Evolutionary conservation across 2,113 vertebrate genomes (phyloP).

Genomic region (Dunckerocampus dactyliophorus): DNA sequence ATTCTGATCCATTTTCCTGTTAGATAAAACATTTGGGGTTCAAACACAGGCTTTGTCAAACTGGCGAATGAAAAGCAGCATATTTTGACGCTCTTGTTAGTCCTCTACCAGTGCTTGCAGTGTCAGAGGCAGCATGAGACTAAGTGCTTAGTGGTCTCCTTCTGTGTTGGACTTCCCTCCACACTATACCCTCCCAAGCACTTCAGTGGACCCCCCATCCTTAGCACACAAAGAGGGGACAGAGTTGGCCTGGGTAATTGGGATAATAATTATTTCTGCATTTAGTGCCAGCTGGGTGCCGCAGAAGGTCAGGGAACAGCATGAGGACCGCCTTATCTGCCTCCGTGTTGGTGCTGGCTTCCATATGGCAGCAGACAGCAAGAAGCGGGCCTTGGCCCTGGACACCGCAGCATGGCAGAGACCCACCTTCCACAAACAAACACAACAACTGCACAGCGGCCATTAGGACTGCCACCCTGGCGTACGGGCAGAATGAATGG

Average conservation of each 20-base stretch:
- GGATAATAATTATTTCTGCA: constrained; percentile 73
- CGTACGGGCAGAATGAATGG: constrained; percentile 26
- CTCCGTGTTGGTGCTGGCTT: constrained; percentile 59
- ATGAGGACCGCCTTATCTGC: constrained; percentile 64
- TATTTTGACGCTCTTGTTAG: constrained; percentile 15
- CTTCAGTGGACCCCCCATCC: constrained; percentile 29
- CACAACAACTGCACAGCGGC: constrained; percentile 30
- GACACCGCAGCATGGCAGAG: constrained; percentile 58
- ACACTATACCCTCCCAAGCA: constrained; percentile 24
- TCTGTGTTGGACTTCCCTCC: constrained; percentile 39
- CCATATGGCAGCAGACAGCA: constrained; percentile 73
- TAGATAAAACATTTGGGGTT: not conserved
- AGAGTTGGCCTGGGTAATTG: constrained; percentile 68
- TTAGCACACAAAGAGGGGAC: constrained; percentile 49
- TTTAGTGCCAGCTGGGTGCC: constrained; percentile 75
- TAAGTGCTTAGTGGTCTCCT: constrained; percentile 28
- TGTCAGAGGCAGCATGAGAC: constrained; percentile 27
- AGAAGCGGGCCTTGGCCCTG: constrained; percentile 47
- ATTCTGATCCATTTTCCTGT: no score
- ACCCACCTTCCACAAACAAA: constrained; percentile 54
- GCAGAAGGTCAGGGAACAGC: constrained; percentile 74
- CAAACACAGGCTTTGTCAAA: not conserved
- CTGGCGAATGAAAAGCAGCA: not conserved
- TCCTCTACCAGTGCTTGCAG: constrained; percentile 12
- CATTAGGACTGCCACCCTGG: constrained; percentile 31